Conservation (phyloP, 2,888 invertebrate genomes). For the Sphaerophoria taeniata region DNA sequence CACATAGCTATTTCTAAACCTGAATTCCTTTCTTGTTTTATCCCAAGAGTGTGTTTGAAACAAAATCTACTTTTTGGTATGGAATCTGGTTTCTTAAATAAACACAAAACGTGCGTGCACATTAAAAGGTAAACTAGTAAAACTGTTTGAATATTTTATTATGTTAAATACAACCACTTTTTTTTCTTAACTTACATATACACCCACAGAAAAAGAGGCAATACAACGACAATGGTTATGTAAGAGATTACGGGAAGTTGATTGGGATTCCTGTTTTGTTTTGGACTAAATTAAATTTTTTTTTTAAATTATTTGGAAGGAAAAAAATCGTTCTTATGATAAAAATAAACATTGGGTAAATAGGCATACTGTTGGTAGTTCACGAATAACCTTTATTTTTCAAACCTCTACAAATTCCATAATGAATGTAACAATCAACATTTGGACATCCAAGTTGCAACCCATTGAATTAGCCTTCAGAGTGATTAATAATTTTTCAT, state of each 20-base stretch:
- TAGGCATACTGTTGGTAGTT: no score
- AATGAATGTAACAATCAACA: no score
- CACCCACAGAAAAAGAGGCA: conserved; percentile 11
- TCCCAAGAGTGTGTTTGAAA: neutral
- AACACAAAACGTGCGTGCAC: conserved; percentile 32
- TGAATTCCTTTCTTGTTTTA: conserved; percentile 22
- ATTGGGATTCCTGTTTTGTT: neutral
- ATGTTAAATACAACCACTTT: conserved; percentile 32
- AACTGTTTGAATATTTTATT: conserved; percentile 39
- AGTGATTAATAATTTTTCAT: neutral
- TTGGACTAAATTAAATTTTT: neutral
- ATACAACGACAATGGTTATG: neutral
- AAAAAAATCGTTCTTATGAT: no score
- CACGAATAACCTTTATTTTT: no score
- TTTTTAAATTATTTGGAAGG: no score
- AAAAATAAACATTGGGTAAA: no score
- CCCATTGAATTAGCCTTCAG: neutral
- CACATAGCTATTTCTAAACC: neutral
- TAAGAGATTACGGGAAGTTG: neutral
- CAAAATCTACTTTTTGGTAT: conserved; percentile 8
- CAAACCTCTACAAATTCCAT: no score
- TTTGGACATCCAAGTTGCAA: no score
- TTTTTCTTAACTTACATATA: neutral
- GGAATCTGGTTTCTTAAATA: conserved; percentile 36
- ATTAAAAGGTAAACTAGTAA: conserved; percentile 60